phyloP scores from a whole-genome alignment of 1,140 invertebrate species.

The Drosophila oshimai region DNA sequence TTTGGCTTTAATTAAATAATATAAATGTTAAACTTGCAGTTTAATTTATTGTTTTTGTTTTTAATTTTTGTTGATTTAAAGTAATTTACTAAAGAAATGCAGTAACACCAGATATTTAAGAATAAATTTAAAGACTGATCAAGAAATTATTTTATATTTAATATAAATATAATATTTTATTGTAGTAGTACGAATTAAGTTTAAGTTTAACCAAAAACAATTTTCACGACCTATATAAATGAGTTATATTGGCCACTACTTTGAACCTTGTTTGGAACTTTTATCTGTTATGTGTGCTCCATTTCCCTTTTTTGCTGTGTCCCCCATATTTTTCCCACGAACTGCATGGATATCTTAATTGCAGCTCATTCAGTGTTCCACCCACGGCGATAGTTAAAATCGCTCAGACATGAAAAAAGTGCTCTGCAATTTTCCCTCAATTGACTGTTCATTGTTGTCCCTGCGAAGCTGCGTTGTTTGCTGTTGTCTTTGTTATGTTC shows the following conservation, averaged over 20 bases:
- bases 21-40: no score
- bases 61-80: no score
- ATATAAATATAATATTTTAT: no score
- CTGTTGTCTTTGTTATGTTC: conserved; percentile 7
- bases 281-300: not conserved
- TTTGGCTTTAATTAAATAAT: no score
- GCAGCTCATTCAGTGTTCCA: conserved; percentile 8
- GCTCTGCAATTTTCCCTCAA: conserved; percentile 27
- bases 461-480: conserved; percentile 15
- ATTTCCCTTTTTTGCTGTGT: not conserved
- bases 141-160: no score
- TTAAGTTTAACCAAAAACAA: no score
- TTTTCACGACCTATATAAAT: not conserved
- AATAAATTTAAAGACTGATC: no score
- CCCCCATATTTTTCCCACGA: not conserved
- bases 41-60: no score
- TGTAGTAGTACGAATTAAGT: no score
- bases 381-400: conserved; percentile 7
- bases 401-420: not conserved
- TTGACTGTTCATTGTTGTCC: conserved; percentile 19
- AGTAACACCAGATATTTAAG: no score
- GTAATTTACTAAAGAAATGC: no score
- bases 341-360: conserved; percentile 12
- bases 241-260: no score
- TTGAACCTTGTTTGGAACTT: not conserved